Percentiles rank a stretch among this genome's conserved stretches.
phyloP scores from a whole-genome alignment of 2,888 invertebrate species.

The Hesperia comma region DNA sequence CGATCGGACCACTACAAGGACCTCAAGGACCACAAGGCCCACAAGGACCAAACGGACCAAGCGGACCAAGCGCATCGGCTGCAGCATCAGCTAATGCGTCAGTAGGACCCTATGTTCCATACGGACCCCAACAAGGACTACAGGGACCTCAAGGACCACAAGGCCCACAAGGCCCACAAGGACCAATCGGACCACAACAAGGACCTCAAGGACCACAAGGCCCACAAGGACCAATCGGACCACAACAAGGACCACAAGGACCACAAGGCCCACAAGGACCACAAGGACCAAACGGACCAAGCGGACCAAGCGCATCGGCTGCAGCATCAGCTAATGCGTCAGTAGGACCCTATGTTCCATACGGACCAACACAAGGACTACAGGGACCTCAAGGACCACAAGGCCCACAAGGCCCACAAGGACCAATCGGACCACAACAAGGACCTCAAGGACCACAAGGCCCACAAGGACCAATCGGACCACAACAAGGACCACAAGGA shows the following conservation, averaged over 20 bases:
- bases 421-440: too few species aligned
- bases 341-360: neutral
- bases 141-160: slow-evolving; percentile 6
- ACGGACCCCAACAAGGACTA: neutral
- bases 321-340: too few species aligned
- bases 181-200: neutral
- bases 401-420: neutral
- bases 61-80: too few species aligned
- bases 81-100: too few species aligned
- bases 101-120: neutral
- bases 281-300: too few species aligned
- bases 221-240: neutral
- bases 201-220: slow-evolving; percentile 1
- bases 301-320: too few species aligned
- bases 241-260: neutral
- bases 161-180: slow-evolving; percentile 9
- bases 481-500: too few species aligned
- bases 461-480: too few species aligned
- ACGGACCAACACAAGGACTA: neutral
- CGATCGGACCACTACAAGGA: neutral
- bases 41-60: too few species aligned
- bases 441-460: too few species aligned
- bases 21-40: neutral
- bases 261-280: too few species aligned
- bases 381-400: too few species aligned